Percentiles rank a stretch among this genome's conserved stretches.
Conservation (phyloP, 2,888 invertebrate genomes). For the Sarcophaga subvicina region DNA sequence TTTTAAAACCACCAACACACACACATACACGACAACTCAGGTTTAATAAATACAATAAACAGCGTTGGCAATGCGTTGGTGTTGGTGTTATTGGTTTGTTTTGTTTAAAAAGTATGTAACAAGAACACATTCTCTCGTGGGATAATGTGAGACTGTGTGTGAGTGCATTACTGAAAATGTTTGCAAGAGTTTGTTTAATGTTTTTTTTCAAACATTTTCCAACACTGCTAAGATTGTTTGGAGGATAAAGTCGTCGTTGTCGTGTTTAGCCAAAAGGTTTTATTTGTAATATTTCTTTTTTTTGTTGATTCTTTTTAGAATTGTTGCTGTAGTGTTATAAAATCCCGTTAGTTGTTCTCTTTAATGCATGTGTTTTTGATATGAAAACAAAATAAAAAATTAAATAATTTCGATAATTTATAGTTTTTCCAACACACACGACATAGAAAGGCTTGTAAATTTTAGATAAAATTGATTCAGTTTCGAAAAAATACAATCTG, state of each 20-base stretch:
- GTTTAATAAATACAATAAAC: too few relatives aligned
- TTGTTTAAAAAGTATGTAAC: background rate
- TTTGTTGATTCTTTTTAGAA: constrained; percentile 33
- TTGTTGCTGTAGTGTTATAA: constrained; percentile 54
- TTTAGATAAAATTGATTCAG: background rate
- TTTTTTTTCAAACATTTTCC: constrained; percentile 56
- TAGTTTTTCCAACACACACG: constrained; percentile 15
- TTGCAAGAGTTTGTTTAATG: background rate
- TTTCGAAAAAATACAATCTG: background rate
- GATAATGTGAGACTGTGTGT: background rate
- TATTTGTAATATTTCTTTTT: constrained; percentile 3
- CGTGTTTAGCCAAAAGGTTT: constrained; percentile 64
- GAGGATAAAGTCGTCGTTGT: constrained; percentile 55
- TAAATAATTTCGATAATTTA: constrained; percentile 60
- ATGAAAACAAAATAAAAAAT: constrained; percentile 38
- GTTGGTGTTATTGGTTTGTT: background rate
- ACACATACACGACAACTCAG: background rate
- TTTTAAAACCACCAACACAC: constrained; percentile 12
- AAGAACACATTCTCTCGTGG: background rate
- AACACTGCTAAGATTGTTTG: constrained; percentile 50
- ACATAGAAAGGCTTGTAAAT: constrained; percentile 10
- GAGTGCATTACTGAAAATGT: background rate
- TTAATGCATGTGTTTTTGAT: constrained; percentile 37
- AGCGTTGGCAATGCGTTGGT: background rate
- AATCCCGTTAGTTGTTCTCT: constrained; percentile 61